Evolutionary conservation across 2,888 invertebrate species (phyloP).

Genomic region (Agrotis exclamationis): DNA sequence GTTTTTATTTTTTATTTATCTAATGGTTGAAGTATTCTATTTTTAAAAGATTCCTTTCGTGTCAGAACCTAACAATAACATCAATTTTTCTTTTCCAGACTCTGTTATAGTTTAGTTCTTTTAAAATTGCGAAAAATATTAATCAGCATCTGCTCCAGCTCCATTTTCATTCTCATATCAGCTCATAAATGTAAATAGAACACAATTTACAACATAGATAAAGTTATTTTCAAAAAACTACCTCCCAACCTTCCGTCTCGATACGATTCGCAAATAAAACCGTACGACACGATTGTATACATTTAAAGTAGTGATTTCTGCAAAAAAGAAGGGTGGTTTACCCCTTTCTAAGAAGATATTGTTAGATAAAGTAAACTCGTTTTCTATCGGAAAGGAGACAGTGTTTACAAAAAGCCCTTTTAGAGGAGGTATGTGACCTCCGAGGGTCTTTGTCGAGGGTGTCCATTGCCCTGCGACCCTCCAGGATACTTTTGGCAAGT

Average conservation of each 20-base stretch:
- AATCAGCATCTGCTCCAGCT: conserved; percentile 16
- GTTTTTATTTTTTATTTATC: too few relatives aligned
- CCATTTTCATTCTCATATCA: conserved; percentile 38
- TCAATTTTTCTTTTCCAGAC: not conserved
- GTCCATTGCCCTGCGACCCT: conserved; percentile 73
- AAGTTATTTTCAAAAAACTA: conserved; percentile 61
- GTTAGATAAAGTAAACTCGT: conserved; percentile 76
- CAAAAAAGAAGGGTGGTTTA: conserved; percentile 69
- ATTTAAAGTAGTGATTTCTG: conserved; percentile 70
- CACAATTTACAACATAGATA: conserved; percentile 56
- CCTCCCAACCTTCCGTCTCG: conserved; percentile 49
- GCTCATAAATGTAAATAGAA: conserved; percentile 51
- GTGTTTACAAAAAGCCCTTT: conserved; percentile 74
- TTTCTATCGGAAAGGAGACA: conserved; percentile 75
- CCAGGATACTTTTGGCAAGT: conserved; percentile 44
- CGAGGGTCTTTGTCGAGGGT: conserved; percentile 73
- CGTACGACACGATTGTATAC: conserved; percentile 66
- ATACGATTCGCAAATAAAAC: conserved; percentile 64
- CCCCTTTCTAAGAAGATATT: conserved; percentile 72
- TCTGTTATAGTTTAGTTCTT: not conserved
- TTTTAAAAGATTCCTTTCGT: not conserved
- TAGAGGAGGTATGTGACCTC: conserved; percentile 69
- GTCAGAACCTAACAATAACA: not conserved
- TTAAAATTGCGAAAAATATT: conserved; percentile 15
- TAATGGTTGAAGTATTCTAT: too few relatives aligned